Conservation (phyloP, 1,140 invertebrate species). For the Solen grandis region DNA sequence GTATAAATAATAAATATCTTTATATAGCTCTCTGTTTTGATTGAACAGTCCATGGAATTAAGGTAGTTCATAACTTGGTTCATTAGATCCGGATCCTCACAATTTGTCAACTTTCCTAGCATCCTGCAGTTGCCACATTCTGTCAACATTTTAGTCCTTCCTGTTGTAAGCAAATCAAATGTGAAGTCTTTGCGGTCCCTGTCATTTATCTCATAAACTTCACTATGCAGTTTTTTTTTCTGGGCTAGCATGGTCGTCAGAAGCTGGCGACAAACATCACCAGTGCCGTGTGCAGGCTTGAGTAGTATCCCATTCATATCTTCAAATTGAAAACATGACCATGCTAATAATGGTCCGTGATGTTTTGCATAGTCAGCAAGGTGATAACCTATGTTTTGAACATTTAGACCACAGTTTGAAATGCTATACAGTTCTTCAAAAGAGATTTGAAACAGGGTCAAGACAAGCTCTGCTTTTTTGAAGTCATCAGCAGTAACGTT, state of each 20-base stretch:
- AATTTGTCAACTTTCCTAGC: too few species aligned
- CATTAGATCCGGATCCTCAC: too few species aligned
- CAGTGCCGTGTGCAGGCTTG: conserved; percentile 15
- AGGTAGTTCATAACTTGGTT: too few species aligned
- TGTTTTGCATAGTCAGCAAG: conserved; percentile 1
- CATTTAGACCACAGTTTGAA: neutral
- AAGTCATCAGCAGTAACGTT: conserved; percentile 26
- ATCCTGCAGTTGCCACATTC: neutral
- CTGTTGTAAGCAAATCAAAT: neutral
- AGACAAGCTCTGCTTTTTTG: conserved; percentile 21
- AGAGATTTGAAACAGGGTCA: conserved; percentile 7
- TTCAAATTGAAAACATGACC: conserved; percentile 43
- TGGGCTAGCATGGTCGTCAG: neutral
- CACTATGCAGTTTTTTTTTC: conserved; percentile 6
- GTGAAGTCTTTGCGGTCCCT: neutral
- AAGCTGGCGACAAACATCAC: conserved; percentile 10
- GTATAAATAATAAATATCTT: too few species aligned
- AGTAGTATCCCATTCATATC: conserved; percentile 9
- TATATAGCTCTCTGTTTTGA: too few species aligned
- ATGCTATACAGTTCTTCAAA: conserved; percentile 44
- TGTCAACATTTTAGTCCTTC: neutral
- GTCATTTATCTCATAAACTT: neutral
- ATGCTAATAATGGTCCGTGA: conserved; percentile 32
- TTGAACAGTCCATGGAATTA: too few species aligned
- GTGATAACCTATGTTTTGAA: conserved; percentile 20